Conservation (phyloP, 2,888 invertebrate species). For the Nephrotoma appendiculata region DNA sequence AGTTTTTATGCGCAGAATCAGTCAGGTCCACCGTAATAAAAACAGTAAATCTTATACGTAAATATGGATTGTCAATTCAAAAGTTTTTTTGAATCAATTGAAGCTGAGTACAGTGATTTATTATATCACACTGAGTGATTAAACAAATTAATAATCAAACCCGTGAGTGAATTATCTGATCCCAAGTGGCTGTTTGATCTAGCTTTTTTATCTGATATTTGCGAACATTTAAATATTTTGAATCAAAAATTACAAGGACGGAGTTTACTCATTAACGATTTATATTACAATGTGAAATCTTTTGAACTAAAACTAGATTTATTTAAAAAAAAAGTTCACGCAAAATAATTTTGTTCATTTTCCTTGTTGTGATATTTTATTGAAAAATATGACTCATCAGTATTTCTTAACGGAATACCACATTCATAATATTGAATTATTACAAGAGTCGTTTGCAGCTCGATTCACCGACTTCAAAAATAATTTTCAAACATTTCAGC, state of each 20-base stretch:
- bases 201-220: background rate
- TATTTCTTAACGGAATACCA: background rate
- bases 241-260: background rate
- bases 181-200: background rate
- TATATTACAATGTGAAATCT: background rate
- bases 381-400: background rate
- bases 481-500: background rate
- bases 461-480: background rate
- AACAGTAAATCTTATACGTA: background rate
- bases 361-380: no score
- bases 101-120: background rate
- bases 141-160: no score
- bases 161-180: background rate
- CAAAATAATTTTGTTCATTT: no score
- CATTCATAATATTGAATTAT: slow-evolving; percentile 2
- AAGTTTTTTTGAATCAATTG: background rate
- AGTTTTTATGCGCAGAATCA: background rate
- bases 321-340: no score
- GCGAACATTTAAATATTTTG: background rate
- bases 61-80: slow-evolving; percentile 1
- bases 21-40: background rate
- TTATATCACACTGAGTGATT: background rate
- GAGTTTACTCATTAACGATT: background rate
- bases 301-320: background rate
- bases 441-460: background rate